A percentile compares a stretch with the other conserved stretches of the same genome.
These are phyloP conservation scores for Euzophera pinguis DNA, from an alignment of 2,888 invertebrate species.

Conservation along the genomic window DNA sequence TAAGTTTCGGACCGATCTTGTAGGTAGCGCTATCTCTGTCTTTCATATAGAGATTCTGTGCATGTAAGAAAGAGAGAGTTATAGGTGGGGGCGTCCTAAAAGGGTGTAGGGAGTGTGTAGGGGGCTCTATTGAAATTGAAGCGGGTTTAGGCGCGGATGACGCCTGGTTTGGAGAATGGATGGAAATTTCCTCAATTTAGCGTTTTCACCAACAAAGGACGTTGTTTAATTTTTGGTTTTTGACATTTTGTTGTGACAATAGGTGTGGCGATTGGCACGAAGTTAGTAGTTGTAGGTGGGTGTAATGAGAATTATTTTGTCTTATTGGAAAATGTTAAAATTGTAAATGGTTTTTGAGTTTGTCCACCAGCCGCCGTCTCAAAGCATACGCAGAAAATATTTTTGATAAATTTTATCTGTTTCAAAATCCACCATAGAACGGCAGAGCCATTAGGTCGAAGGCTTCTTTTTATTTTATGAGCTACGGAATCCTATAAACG, in stretches of 20 bases:
- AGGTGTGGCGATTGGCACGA: slow-evolving; percentile 42
- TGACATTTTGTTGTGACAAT: slow-evolving; percentile 59
- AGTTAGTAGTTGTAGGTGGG: slow-evolving; percentile 4
- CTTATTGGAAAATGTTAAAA: too few species aligned
- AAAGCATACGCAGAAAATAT: too few species aligned
- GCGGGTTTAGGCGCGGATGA: slow-evolving; percentile 80
- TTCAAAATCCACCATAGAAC: too few species aligned
- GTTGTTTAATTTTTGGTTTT: slow-evolving; percentile 79
- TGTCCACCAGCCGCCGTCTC: too few species aligned
- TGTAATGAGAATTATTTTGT: too few species aligned
- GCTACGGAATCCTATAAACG: too few species aligned
- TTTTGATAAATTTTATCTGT: too few species aligned
- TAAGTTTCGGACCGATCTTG: slow-evolving; percentile 79
- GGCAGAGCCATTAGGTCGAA: too few species aligned
- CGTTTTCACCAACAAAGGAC: slow-evolving; percentile 78
- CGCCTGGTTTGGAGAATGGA: slow-evolving; percentile 79
- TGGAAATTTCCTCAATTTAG: slow-evolving; percentile 80
- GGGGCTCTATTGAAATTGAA: slow-evolving; percentile 79
- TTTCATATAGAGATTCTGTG: slow-evolving; percentile 24
- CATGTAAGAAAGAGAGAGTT: slow-evolving; percentile 41
- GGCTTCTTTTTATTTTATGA: too few species aligned
- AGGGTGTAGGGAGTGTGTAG: slow-evolving; percentile 77
- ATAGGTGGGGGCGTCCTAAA: slow-evolving; percentile 73
- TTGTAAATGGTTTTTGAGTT: too few species aligned
- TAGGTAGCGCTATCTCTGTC: slow-evolving; percentile 57